Percentiles rank a stretch among this genome's conserved stretches.
Evolutionary conservation across 2,113 vertebrate species (phyloP).

Genomic region (Ranitomeya variabilis): DNA sequence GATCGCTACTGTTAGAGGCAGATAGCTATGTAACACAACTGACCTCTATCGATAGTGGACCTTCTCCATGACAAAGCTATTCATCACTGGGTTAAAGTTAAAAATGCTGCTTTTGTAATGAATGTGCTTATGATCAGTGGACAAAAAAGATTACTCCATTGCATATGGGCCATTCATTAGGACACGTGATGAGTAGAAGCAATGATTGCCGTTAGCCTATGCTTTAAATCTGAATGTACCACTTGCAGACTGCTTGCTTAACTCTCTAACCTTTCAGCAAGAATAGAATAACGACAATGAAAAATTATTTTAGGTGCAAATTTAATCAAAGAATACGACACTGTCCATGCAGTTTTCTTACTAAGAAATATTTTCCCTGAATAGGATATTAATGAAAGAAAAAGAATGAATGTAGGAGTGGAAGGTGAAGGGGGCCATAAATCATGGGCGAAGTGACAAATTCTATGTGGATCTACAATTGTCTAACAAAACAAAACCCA

Average conservation of each 20-base stretch:
- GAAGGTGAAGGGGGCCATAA: not conserved
- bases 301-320: not conserved
- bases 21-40: no score
- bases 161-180: not conserved
- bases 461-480: constrained; percentile 64
- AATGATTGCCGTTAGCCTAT: not conserved
- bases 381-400: constrained; percentile 58
- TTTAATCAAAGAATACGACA: constrained; percentile 1
- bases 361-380: constrained; percentile 34
- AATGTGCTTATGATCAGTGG: not conserved
- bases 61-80: no score
- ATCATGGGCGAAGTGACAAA: constrained; percentile 59
- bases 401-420: not conserved
- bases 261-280: not conserved
- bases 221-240: not conserved
- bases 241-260: not conserved
- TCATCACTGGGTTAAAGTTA: no score
- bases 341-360: not conserved
- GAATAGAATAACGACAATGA: not conserved
- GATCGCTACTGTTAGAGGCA: no score
- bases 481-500: constrained; percentile 61
- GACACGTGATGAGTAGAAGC: not conserved
- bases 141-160: not conserved
- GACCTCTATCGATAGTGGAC: no score
- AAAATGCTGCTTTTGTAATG: not conserved